phyloP scores from a whole-genome alignment of 2,113 vertebrate species.

The Zeus faber region DNA sequence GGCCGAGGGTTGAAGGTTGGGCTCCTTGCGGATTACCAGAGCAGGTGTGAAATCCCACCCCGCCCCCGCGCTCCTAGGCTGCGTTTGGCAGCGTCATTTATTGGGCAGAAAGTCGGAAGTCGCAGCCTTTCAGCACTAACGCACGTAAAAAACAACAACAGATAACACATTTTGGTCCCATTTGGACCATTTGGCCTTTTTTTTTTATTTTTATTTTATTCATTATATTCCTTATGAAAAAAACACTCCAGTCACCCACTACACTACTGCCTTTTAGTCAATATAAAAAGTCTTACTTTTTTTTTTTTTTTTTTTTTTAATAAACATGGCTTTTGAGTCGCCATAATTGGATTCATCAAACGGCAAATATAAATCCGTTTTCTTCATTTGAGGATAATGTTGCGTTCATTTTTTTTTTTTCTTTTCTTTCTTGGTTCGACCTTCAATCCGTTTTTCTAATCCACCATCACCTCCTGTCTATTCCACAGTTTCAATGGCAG shows the following conservation, averaged over 20 bases:
- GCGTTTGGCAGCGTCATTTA: constrained; percentile 62
- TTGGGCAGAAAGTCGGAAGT: constrained; percentile 61
- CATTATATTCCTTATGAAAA: not conserved
- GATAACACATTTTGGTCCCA: constrained; percentile 39
- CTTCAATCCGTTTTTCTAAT: constrained; percentile 15
- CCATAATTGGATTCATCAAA: constrained; percentile 20
- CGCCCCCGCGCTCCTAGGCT: constrained; percentile 55
- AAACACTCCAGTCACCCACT: too few species aligned
- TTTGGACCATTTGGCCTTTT: not conserved
- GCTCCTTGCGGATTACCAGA: constrained; percentile 66
- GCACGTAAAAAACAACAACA: constrained; percentile 32
- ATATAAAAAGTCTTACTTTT: constrained; percentile 13
- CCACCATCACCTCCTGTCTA: constrained; percentile 24
- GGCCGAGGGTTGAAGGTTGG: constrained; percentile 69
- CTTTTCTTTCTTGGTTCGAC: constrained; percentile 25
- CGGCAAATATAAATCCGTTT: constrained; percentile 9
- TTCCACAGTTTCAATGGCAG: constrained; percentile 29
- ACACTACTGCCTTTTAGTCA: not conserved
- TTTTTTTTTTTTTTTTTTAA: too few species aligned
- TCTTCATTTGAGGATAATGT: constrained; percentile 22
- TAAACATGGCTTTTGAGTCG: constrained; percentile 49
- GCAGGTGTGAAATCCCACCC: constrained; percentile 75
- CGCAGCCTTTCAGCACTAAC: constrained; percentile 53
- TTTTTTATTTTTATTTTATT: not conserved
- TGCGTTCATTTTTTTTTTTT: constrained; percentile 27